Base-by-base conservation (phyloP, 1,140 invertebrate species). In the Bicyclus anynana region DNA sequence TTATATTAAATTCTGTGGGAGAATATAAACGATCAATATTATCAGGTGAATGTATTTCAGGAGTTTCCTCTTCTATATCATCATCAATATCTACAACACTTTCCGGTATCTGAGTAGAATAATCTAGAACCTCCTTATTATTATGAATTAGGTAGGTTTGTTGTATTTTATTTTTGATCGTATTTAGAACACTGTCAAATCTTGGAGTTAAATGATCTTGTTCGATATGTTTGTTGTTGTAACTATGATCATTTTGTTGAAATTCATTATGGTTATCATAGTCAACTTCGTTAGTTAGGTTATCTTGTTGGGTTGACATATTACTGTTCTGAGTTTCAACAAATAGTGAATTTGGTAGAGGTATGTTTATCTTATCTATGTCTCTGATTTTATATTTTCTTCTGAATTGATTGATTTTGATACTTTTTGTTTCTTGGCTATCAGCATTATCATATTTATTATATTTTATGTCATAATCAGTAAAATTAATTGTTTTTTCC, bases 311-410 rank as follows among this genome's bases (percentile, higher is more conserved):
- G 3, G 40, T 2, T 6, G 16, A 5, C 1, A 26, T 20, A n/a
- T 47, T 47, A 10, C 33, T 2, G 6, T 50, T 46, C n/a, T 50
- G 13, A 33, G 26, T 46, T 50, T 20, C 26, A 33, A 13, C 16
- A 53, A 50, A 53, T 13, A 65, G 46, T 29, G 23, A 52, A 38
- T 72, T 42, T 9, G 72, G 67, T 51, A 78, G 57, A 26, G 60
- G 27, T 20, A 70, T 44, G 10, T 78, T 12, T 18, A 72, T 33
- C 48, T 73, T 73, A 38, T 79, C 47, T 40, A 84, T 66, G 9
- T 84, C 73, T 1, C 42, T 71, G 20, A 84, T 80, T 75, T 67
- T 82, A 48, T 77, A 82, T 17, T 71, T 69, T 16, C 62, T 63
- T 67, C 16, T 52, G 5, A n/a, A 23, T 14, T 27, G 40, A 13